Percentiles rank a stretch among this genome's conserved stretches.
phyloP scores from a whole-genome alignment of 2,797 vertebrate species.

The Spinibarbus caldwelli region DNA sequence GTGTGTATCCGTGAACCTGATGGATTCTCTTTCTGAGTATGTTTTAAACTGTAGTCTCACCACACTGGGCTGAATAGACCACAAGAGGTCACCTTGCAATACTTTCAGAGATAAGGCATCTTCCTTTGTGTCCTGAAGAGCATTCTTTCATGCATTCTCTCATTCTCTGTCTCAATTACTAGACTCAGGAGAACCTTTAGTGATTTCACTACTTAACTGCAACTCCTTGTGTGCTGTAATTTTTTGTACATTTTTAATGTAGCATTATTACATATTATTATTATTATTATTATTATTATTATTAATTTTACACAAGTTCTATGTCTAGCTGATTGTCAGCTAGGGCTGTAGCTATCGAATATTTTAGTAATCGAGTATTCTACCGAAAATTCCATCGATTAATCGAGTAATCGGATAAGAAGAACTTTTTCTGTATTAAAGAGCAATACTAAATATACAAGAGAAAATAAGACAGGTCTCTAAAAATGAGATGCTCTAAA shows the following conservation, averaged over 20 bases:
- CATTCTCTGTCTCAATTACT: neutral
- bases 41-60: conserved; percentile 7
- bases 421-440: too few species aligned
- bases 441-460: too few species aligned
- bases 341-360: too few species aligned
- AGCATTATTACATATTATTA: too few species aligned
- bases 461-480: too few species aligned
- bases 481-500: too few species aligned
- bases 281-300: too few species aligned
- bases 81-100: neutral
- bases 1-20: neutral
- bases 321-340: neutral
- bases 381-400: too few species aligned
- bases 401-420: too few species aligned
- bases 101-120: neutral
- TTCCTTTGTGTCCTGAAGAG: neutral
- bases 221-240: too few species aligned
- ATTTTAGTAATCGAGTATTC: too few species aligned
- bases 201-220: neutral
- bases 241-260: too few species aligned
- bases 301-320: neutral
- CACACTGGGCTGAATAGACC: neutral
- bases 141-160: neutral
- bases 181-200: neutral
- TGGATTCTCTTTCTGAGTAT: conserved; percentile 1